Evolutionary conservation across 1,140 invertebrate genomes (phyloP).

Genomic region (Holotrichia oblita): DNA sequence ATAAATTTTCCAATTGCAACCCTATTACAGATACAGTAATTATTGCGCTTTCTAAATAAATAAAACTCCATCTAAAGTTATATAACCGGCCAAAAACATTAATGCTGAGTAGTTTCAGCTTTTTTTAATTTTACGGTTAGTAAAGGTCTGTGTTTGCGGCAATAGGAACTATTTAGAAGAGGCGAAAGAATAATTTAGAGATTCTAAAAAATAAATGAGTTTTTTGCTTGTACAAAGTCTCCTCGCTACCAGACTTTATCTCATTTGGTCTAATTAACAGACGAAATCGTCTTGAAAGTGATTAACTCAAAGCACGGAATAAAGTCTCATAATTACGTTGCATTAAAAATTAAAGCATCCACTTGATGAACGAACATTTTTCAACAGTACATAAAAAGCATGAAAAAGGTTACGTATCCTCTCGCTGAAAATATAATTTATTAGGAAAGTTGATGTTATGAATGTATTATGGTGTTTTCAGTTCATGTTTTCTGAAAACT

Average conservation of each 20-base stretch:
- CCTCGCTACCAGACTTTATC: not conserved
- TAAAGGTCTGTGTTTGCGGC: not conserved
- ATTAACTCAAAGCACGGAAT: not conserved
- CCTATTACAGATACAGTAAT: too few relatives aligned
- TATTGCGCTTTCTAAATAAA: too few relatives aligned
- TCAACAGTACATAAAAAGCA: not conserved
- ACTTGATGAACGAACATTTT: not conserved
- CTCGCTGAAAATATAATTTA: too few relatives aligned
- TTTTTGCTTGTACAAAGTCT: not conserved
- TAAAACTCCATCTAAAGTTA: constrained; percentile 3
- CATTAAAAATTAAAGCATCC: not conserved
- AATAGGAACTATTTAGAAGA: not conserved
- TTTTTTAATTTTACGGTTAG: not conserved
- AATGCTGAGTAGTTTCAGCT: not conserved
- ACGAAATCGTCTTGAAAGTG: constrained; percentile 12
- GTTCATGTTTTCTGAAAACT: too few relatives aligned
- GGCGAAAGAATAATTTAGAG: not conserved
- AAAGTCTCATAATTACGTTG: constrained; percentile 8
- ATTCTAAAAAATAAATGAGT: not conserved
- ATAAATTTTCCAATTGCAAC: too few relatives aligned
- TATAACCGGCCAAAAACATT: not conserved
- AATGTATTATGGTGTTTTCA: too few relatives aligned
- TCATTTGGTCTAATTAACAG: not conserved
- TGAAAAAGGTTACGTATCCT: not conserved
- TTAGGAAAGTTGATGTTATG: too few relatives aligned